Percentiles rank a stretch among this genome's conserved stretches.
phyloP scores from a whole-genome alignment of 1,140 invertebrate genomes.

The Sitophilus oryzae region DNA sequence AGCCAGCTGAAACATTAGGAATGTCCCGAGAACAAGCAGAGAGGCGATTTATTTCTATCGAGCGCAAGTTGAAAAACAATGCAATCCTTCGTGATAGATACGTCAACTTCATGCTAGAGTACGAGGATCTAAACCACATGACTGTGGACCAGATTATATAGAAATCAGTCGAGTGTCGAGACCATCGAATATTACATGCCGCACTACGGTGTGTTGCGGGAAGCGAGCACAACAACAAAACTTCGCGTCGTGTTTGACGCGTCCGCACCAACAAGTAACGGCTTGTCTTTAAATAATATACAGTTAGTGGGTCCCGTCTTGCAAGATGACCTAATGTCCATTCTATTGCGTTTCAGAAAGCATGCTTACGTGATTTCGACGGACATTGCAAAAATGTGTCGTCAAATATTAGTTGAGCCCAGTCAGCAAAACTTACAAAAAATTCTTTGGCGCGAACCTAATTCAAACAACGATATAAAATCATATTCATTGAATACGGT shows the following conservation, averaged over 20 bases:
- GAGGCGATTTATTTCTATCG: slow-evolving; percentile 14
- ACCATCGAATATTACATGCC: slow-evolving; percentile 32
- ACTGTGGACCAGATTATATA: too few species aligned
- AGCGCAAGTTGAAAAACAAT: slow-evolving; percentile 16
- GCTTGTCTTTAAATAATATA: slow-evolving; percentile 41
- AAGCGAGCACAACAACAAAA: slow-evolving; percentile 34
- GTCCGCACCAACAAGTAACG: slow-evolving; percentile 16
- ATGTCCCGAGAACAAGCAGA: slow-evolving; percentile 19
- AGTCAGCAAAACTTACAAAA: slow-evolving; percentile 4
- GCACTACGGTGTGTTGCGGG: slow-evolving; percentile 44
- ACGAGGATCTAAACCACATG: slow-evolving; percentile 28
- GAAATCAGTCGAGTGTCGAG: neutral
- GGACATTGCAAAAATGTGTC: slow-evolving; percentile 39
- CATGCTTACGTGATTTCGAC: slow-evolving; percentile 27
- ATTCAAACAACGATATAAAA: slow-evolving; percentile 2
- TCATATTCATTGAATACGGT: slow-evolving; percentile 14
- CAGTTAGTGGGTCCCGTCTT: slow-evolving; percentile 39
- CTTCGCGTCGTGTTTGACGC: too few species aligned
- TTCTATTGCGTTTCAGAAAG: slow-evolving; percentile 38
- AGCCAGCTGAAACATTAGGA: slow-evolving; percentile 8
- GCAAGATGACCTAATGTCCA: slow-evolving; percentile 40
- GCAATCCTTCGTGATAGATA: slow-evolving; percentile 27
- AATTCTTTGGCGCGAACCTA: slow-evolving; percentile 24
- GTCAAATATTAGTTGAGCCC: slow-evolving; percentile 16
- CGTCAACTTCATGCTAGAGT: slow-evolving; percentile 28